Percentiles rank a stretch among this genome's conserved stretches.
These are phyloP conservation scores for Corythoichthys haematopterus DNA, from an alignment of 2,113 vertebrate genomes.

Conservation along the genomic window DNA sequence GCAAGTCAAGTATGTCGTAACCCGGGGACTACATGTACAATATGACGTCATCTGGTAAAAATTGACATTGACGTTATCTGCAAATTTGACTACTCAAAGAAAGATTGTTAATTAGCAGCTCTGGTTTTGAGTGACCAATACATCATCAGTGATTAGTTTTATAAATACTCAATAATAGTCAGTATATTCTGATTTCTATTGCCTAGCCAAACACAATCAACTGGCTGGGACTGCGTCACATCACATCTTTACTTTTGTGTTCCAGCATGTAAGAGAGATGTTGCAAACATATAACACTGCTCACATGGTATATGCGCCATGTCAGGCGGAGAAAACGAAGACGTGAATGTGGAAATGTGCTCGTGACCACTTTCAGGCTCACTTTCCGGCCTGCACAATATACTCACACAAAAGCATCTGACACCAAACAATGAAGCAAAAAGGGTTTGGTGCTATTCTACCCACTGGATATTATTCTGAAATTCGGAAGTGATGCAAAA, in stretches of 20 bases:
- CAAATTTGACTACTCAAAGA: too few relatives aligned
- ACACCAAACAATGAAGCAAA: neutral
- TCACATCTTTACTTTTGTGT: neutral
- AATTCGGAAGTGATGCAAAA: slow-evolving; percentile 3
- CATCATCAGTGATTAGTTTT: too few relatives aligned
- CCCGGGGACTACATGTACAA: too few relatives aligned
- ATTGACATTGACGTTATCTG: too few relatives aligned
- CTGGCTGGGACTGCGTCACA: neutral
- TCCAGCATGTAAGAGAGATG: neutral
- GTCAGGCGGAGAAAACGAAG: neutral
- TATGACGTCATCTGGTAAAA: too few relatives aligned
- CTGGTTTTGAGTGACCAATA: too few relatives aligned
- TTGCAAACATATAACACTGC: neutral
- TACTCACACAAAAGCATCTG: neutral
- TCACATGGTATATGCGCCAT: neutral
- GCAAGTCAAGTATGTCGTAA: too few relatives aligned
- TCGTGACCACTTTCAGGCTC: neutral
- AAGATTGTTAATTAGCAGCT: too few relatives aligned
- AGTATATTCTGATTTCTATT: too few relatives aligned
- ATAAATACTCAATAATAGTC: too few relatives aligned
- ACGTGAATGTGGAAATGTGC: neutral
- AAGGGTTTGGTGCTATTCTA: neutral
- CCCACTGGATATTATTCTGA: neutral
- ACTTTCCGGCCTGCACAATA: slow-evolving; percentile 3
- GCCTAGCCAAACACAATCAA: too few relatives aligned